A percentile compares a stretch with the other conserved stretches of the same genome.
These are phyloP conservation scores for Riparia riparia DNA, from an alignment of 2,113 vertebrate genomes.

Conservation along the genomic window DNA sequence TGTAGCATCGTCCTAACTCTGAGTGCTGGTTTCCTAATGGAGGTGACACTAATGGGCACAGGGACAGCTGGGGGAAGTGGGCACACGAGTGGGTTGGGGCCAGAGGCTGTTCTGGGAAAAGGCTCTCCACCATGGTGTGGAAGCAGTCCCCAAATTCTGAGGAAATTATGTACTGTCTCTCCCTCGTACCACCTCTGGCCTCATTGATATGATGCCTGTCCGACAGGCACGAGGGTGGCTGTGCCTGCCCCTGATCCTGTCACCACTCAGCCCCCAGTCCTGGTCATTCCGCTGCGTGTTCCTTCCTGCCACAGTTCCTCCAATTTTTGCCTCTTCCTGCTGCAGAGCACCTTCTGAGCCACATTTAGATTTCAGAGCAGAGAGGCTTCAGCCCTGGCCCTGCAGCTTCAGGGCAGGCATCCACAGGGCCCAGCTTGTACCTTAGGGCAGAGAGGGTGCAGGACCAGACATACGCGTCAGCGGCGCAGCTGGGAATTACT, in stretches of 20 bases:
- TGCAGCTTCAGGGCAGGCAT: not conserved
- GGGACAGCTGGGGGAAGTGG: not conserved
- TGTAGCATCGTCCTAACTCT: not conserved
- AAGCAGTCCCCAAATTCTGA: not conserved
- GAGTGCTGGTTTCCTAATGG: not conserved
- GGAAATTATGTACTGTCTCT: fast-evolving
- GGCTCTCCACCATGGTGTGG: fast-evolving
- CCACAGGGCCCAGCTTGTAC: not conserved
- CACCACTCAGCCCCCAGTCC: not conserved
- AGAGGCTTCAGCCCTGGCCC: fast-evolving
- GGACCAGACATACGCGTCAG: fast-evolving
- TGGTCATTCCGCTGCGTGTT: fast-evolving
- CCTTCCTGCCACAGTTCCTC: slow-evolving; percentile 29
- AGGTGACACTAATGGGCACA: not conserved
- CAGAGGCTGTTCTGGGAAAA: not conserved
- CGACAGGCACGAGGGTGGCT: fast-evolving
- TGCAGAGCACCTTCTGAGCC: not conserved
- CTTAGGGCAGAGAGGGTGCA: fast-evolving
- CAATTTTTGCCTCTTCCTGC: not conserved
- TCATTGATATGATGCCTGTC: not conserved
- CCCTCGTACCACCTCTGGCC: not conserved
- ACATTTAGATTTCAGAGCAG: fast-evolving
- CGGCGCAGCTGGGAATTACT: not conserved
- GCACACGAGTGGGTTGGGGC: not conserved
- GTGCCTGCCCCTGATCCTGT: not conserved